These are phyloP conservation scores for Cavia aperea DNA, from an alignment of 2,113 vertebrate genomes.

Conservation along the genomic window DNA sequence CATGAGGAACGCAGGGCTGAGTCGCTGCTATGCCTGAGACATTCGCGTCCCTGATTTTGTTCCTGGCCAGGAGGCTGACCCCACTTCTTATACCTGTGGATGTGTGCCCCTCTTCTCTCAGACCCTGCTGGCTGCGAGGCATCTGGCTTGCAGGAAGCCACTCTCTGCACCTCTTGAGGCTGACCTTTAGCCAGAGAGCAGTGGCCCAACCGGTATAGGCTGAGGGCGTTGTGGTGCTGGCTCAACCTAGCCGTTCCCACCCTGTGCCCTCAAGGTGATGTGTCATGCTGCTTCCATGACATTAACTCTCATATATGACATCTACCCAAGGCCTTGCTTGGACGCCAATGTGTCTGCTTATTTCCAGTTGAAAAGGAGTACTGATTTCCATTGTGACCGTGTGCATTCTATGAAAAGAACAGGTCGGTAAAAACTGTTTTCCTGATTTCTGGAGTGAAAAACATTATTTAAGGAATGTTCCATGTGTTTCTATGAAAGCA, in stretches of 20 bases:
- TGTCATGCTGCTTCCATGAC: not conserved
- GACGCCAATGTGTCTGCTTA: not conserved
- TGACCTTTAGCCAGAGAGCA: not conserved
- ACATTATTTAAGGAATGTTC: not conserved
- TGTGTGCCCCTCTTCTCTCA: accelerated
- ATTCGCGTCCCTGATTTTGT: not conserved
- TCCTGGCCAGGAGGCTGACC: not conserved
- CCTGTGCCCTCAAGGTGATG: not conserved
- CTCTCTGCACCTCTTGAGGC: not conserved
- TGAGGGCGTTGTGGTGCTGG: not conserved
- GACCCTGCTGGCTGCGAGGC: not conserved
- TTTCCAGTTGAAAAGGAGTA: not conserved
- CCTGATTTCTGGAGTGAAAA: not conserved
- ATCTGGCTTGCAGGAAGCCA: not conserved
- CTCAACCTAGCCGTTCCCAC: not conserved
- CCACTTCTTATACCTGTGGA: not conserved
- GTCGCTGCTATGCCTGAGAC: not conserved
- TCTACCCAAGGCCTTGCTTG: accelerated
- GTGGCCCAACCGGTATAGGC: not conserved
- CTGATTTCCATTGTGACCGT: not conserved
- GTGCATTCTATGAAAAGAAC: not conserved
- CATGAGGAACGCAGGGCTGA: not conserved
- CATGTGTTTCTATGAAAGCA: not conserved
- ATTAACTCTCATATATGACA: not conserved
- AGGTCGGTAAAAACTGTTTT: not conserved